These are phyloP conservation scores for Parauchenoglanis ngamensis DNA, from an alignment of 2,797 vertebrate species.

Conservation along the genomic window DNA sequence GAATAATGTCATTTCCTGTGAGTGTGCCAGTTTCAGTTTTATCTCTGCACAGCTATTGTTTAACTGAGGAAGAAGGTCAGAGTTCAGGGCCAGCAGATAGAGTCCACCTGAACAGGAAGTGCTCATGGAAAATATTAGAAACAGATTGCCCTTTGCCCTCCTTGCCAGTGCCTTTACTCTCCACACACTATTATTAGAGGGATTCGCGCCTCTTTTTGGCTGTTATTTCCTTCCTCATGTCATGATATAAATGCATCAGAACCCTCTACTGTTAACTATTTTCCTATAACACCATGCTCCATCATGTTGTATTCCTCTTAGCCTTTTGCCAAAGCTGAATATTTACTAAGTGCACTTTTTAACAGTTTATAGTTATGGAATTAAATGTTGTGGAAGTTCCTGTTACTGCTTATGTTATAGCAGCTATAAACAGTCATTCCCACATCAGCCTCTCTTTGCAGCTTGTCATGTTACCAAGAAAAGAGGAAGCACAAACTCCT, in stretches of 20 bases:
- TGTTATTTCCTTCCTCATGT: conserved; percentile 9
- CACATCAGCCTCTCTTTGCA: background rate
- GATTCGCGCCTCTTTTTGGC: conserved; percentile 8
- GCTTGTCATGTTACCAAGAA: background rate
- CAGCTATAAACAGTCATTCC: background rate
- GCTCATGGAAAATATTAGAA: conserved; percentile 47
- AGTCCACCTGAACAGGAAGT: conserved; percentile 45
- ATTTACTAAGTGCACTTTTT: background rate
- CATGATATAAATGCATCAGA: background rate
- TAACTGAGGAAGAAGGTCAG: conserved; percentile 54
- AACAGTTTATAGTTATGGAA: background rate
- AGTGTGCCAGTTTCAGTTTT: conserved; percentile 37
- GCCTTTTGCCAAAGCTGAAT: background rate
- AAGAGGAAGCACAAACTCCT: background rate
- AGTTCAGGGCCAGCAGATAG: conserved; percentile 34
- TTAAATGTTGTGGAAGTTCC: background rate
- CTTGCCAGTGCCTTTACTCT: conserved; percentile 12
- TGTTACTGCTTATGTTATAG: background rate
- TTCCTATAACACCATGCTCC: background rate
- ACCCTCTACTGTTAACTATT: background rate
- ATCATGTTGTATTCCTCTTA: background rate
- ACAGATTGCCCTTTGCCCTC: conserved; percentile 37
- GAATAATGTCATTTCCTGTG: conserved; percentile 69
- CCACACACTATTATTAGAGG: conserved; percentile 38
- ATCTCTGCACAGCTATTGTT: conserved; percentile 62